Percentiles rank a stretch among this genome's conserved stretches.
These are phyloP conservation scores for Carassius auratus DNA, from an alignment of 2,113 vertebrate species.

Conservation along the genomic window DNA sequence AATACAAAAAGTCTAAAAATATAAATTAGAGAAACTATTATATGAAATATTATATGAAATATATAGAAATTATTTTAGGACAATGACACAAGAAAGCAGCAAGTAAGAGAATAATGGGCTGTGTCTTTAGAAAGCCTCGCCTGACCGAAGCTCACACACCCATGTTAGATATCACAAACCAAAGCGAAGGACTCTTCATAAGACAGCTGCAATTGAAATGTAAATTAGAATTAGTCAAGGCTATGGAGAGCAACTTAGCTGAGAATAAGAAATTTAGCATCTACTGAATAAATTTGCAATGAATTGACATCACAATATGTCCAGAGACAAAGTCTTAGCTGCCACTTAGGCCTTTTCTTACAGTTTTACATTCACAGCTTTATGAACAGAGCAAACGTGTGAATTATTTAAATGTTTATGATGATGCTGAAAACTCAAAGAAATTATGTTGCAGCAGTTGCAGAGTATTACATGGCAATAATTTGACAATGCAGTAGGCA, in stretches of 20 bases:
- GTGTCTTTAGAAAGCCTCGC: background rate
- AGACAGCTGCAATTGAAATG: slow-evolving; percentile 49
- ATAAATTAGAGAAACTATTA: background rate
- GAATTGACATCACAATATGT: slow-evolving; percentile 38
- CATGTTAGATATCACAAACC: slow-evolving; percentile 19
- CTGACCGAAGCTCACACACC: background rate
- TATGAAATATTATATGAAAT: no score
- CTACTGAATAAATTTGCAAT: slow-evolving; percentile 50
- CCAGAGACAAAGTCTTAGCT: no score
- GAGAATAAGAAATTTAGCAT: slow-evolving; percentile 30
- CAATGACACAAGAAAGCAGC: background rate
- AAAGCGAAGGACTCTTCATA: slow-evolving; percentile 1
- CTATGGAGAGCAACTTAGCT: slow-evolving; percentile 1
- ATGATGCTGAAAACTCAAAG: background rate
- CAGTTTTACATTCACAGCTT: background rate
- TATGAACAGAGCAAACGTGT: background rate
- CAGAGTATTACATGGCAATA: background rate
- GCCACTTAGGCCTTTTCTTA: background rate
- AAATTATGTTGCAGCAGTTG: background rate
- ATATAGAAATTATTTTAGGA: background rate
- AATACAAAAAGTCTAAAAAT: background rate
- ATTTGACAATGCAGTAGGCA: background rate
- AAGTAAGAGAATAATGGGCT: background rate
- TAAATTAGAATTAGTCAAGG: slow-evolving; percentile 56
- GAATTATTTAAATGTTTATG: background rate